A percentile compares a stretch with the other conserved stretches of the same genome.
Evolutionary conservation across 30 jellyfish, hydroid and myxozoan genomes (phyloP).

Genomic region (Turritopsis rubra): DNA sequence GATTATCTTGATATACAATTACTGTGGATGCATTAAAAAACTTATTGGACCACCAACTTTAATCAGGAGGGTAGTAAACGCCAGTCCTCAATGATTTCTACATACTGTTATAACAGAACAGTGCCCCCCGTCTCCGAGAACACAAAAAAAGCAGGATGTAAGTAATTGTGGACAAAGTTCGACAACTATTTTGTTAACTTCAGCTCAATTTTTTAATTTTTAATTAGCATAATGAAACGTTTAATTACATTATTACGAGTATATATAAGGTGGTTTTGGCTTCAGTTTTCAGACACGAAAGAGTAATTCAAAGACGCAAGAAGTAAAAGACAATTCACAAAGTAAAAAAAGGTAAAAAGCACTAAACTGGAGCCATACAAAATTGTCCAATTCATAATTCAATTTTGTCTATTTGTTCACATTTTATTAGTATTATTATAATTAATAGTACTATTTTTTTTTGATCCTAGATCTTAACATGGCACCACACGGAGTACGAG

Average conservation of each 20-base stretch:
- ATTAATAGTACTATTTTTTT: too few species aligned
- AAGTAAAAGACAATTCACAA: neutral
- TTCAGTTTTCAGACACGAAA: neutral
- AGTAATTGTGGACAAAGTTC: neutral
- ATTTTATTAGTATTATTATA: too few species aligned
- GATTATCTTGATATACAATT: too few species aligned
- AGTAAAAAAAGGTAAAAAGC: too few species aligned
- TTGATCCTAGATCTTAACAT: neutral
- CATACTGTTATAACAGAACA: neutral
- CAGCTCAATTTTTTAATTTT: neutral
- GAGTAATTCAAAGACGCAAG: neutral
- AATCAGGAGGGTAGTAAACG: too few species aligned
- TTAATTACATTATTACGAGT: neutral
- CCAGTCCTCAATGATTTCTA: too few species aligned
- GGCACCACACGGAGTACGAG: slow-evolving; percentile 10
- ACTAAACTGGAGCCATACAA: too few species aligned
- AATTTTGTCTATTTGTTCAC: neutral
- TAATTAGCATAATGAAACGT: neutral
- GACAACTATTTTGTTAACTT: neutral
- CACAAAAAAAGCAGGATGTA: neutral
- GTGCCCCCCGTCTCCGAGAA: neutral
- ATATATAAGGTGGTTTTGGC: neutral
- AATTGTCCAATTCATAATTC: neutral
- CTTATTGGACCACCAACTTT: too few species aligned
- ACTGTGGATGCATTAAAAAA: too few species aligned